These are phyloP conservation scores for Eulacestoma nigropectus DNA, from an alignment of 2,113 vertebrate genomes.

Conservation along the genomic window DNA sequence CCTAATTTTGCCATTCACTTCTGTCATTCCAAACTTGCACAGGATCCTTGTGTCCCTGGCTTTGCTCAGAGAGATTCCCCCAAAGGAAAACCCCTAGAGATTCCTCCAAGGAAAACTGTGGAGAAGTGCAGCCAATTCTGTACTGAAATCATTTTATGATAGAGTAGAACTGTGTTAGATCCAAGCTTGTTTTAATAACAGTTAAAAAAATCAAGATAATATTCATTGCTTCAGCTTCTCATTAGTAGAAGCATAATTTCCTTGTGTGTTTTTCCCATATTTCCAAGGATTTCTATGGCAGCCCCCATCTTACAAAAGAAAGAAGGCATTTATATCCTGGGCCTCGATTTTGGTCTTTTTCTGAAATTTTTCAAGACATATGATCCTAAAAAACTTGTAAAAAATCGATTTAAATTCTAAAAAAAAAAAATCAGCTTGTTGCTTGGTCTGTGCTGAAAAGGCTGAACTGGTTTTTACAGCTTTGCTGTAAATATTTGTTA, in stretches of 20 bases:
- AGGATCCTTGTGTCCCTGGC: background rate
- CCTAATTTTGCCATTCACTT: background rate
- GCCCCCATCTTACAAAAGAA: background rate
- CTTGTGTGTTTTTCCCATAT: background rate
- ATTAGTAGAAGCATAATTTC: background rate
- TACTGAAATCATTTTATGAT: background rate
- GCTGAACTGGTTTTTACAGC: background rate
- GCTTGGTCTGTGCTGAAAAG: background rate
- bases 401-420: background rate
- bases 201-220: background rate
- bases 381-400: background rate
- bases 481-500: background rate
- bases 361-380: background rate
- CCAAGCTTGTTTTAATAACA: background rate
- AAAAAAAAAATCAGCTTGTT: background rate
- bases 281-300: background rate
- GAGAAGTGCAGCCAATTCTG: background rate
- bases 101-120: background rate
- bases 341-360: background rate
- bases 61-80: background rate
- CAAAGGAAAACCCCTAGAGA: background rate
- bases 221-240: background rate
- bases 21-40: background rate
- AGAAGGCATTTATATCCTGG: background rate
- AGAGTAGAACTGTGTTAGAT: background rate